Base-by-base conservation (phyloP, 2,888 invertebrate species). In the Catocala fraxini region DNA sequence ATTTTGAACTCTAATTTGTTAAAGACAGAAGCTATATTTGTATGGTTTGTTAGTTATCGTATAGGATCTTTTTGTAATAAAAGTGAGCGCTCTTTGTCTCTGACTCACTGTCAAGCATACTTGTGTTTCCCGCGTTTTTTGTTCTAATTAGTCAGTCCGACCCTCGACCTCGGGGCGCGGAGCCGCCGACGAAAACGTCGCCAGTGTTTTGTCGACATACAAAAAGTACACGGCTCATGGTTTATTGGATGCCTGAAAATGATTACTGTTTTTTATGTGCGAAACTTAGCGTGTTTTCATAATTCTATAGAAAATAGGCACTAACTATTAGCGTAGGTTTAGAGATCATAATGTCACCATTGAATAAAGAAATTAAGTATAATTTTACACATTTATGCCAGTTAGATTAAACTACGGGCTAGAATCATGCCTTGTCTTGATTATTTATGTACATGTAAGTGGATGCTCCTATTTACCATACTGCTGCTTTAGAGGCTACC, bases 91-190 rank as follows among this genome's bases (percentile, higher is more conserved):
- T 88, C 93, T 93, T 93, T 93, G 93, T 93, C 91, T 93, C 91
- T 91, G 91, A 86, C 89, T 92, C 91, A 88, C 90, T 92, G 92
- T 93, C 92, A 92, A 93, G 93, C 90, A 84, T 92, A 89, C 93
- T 93, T 91, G 87, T 92, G 91, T 92, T 91, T 92, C 91, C 92
- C 93, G 92, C 92, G 91, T 92, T 93, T 93, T 93, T 93, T 93
- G 93, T 93, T 93, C 91, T 93, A 93, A 93, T 93, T 93, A 93
- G 93, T 92, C 92, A 86, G 87, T 91, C 88, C 86, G 82, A 85
- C 86, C 85, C 88, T 89, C 90, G 86, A 89, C 85, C 84, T 85
- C 84, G 35, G 35, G 35, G 35, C 35, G 35, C 35, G 78, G 81
- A 70, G 71, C 79, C 72, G 69, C 70, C 63, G 51, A 56, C 77